A percentile compares a stretch with the other conserved stretches of the same genome.
These are phyloP conservation scores for Chloroceryle inda DNA, from an alignment of 2,797 vertebrate genomes.

Conservation along the genomic window DNA sequence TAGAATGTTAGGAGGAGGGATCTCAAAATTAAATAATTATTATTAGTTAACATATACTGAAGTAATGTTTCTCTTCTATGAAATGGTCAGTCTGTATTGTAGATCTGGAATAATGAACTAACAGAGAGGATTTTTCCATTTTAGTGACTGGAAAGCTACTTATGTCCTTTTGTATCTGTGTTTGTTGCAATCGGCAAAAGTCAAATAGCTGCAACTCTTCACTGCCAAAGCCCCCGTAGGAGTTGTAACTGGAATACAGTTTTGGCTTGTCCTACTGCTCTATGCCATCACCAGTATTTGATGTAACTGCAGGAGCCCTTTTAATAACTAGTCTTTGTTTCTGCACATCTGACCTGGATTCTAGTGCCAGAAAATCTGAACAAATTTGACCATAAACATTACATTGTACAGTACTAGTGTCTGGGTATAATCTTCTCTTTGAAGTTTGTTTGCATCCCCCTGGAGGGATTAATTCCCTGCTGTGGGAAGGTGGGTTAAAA, in stretches of 20 bases:
- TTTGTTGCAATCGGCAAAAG: neutral
- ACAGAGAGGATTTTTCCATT: neutral
- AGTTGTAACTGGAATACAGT: constrained; percentile 5
- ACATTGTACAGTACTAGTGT: constrained; percentile 77
- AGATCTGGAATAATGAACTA: neutral
- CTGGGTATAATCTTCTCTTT: constrained; percentile 83
- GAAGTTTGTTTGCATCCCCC: constrained; percentile 81
- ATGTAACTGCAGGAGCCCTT: constrained; percentile 66
- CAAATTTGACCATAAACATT: constrained; percentile 80
- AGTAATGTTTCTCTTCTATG: neutral
- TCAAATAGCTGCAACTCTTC: neutral
- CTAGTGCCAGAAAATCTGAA: constrained; percentile 75
- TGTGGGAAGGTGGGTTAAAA: constrained; percentile 82
- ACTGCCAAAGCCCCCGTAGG: constrained; percentile 1
- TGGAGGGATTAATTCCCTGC: constrained; percentile 82
- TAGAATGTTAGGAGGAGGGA: neutral
- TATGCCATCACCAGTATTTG: constrained; percentile 59
- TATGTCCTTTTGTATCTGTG: neutral
- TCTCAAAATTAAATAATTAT: neutral
- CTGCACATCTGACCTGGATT: constrained; percentile 75
- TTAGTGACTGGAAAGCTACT: neutral
- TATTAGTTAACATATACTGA: neutral
- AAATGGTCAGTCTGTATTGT: neutral
- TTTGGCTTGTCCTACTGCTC: constrained; percentile 48
- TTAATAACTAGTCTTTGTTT: constrained; percentile 73